phyloP scores from a whole-genome alignment of 2,113 vertebrate genomes.

The Xenopus laevis region DNA sequence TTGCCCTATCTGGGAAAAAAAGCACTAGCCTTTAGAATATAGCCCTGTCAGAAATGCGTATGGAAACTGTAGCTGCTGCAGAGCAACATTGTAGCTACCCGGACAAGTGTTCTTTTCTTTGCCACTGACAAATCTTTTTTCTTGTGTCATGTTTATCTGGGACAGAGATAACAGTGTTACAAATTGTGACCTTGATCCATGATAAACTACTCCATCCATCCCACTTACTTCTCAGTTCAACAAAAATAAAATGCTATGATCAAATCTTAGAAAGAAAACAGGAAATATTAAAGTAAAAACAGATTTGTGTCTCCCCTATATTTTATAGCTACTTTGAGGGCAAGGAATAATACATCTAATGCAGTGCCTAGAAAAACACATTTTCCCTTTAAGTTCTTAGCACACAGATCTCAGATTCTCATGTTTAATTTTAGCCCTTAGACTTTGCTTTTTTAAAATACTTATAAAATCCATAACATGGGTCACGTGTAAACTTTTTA shows the following conservation, averaged over 20 bases:
- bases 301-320: not conserved
- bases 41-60: slow-evolving; percentile 2
- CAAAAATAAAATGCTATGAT: slow-evolving; percentile 10
- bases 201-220: slow-evolving; percentile 4
- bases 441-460: not conserved
- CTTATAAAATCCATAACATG: not conserved
- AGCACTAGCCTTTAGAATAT: not conserved
- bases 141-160: slow-evolving; percentile 15
- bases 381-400: not conserved
- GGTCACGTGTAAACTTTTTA: not conserved
- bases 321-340: not conserved
- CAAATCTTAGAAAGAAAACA: not conserved
- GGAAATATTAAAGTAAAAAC: not conserved
- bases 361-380: not conserved
- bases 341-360: not conserved
- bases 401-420: not conserved
- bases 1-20: not conserved
- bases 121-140: slow-evolving; percentile 15
- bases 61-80: not conserved
- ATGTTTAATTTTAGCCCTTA: not conserved
- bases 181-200: slow-evolving; percentile 25
- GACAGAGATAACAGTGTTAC: slow-evolving; percentile 28
- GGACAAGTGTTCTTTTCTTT: slow-evolving; percentile 23
- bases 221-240: not conserved
- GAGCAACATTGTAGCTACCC: not conserved